phyloP scores from a whole-genome alignment of 1,140 invertebrate species.

The Musca domestica region DNA sequence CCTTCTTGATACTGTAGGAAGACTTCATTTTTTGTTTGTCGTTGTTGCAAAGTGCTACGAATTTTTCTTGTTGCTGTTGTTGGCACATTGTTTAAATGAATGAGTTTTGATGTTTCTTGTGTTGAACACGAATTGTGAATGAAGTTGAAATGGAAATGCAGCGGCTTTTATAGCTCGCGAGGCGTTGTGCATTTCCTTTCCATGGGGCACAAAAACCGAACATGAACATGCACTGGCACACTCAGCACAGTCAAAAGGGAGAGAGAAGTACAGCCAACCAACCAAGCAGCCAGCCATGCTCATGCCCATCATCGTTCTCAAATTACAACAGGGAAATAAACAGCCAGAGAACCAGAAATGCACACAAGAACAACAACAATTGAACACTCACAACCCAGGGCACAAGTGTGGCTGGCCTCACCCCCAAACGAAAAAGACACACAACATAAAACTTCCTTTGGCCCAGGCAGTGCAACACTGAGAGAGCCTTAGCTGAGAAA shows the following conservation, averaged over 20 bases:
- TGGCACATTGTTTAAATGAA: conserved; percentile 46
- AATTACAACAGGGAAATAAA: conserved; percentile 18
- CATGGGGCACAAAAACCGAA: conserved; percentile 18
- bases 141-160: conserved; percentile 39
- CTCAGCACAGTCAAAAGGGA: conserved; percentile 23
- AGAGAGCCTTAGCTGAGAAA: too few species aligned
- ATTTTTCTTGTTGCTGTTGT: conserved; percentile 32
- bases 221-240: neutral
- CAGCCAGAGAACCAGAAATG: conserved; percentile 3
- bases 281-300: neutral
- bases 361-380: conserved; percentile 4
- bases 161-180: conserved; percentile 43
- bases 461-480: too few species aligned
- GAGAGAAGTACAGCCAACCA: conserved; percentile 23
- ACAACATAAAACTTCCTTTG: too few species aligned
- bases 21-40: conserved; percentile 43
- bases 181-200: conserved; percentile 43
- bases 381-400: conserved; percentile 13
- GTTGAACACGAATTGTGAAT: conserved; percentile 51
- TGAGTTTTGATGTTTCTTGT: conserved; percentile 38
- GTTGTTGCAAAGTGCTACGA: conserved; percentile 27
- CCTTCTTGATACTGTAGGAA: conserved; percentile 59
- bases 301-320: neutral
- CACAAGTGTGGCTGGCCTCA: conserved; percentile 25
- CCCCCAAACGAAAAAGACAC: neutral